Evolutionary conservation across 2,113 vertebrate genomes (phyloP), one percentile per base, ranked within the genome.

Genomic region (Perca schrenkii): DNA sequence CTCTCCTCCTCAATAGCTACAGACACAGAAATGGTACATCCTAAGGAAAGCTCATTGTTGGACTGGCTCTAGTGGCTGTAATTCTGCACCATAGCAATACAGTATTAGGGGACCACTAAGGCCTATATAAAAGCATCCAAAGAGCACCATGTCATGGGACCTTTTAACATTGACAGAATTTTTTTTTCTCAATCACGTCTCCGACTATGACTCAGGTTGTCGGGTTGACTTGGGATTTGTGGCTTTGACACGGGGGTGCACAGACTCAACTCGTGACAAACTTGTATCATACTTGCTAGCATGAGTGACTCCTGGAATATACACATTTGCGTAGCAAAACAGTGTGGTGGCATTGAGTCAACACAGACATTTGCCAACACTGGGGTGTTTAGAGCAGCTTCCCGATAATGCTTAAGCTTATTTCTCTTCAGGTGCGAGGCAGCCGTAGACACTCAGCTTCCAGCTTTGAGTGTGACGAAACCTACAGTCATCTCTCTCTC

Each of bases 241-340:
- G 82, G 80, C 47, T 87, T 84, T 36, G 34, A 73, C 60, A 19
- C 12, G 2, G 50, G 50, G 4, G 36, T 58, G 60, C 62, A 56
- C 56, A 84, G 68, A 86, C 77, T 80, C 72, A 80, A 81, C 88
- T 65, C 3, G 57, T 91, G 91, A 92, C 80, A 61, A 16, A 10
- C 81, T 3, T 19, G 65, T 50, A 12, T 31, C 47, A 54, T 76
- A 31, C 69, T 52, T 10, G 16, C 52, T 36, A 21, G 25, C 53
- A 67, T 81, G 86, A 91, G 56, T 86, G 84, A 86, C 89, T 86
- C 60, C 81, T 85, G 91, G 88, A 93, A 93, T 91, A 88, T 75
- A 93, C 89, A 1, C 74, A 46, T 91, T 90, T 91, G 80, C 78
- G 71, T 77, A 84, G 79, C 73, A 80, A 68, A 66, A 70, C 49